Percentiles rank a stretch among this genome's conserved stretches.
Conservation (phyloP, 2,888 invertebrate species). For the Leptura quadrifasciata region DNA sequence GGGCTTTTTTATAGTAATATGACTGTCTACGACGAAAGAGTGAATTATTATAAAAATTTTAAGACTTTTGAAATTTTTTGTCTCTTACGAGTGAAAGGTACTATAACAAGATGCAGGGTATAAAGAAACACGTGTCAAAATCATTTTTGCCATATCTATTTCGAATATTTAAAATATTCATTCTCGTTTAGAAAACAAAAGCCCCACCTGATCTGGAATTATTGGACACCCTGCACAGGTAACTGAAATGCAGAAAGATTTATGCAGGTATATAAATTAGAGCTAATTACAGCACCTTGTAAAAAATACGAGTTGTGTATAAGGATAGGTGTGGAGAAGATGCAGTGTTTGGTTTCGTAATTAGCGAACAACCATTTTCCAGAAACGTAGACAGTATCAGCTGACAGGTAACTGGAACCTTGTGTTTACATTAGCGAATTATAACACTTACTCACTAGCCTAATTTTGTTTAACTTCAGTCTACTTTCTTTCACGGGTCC, state of each 20-base stretch:
- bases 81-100: no score
- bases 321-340: slow-evolving; percentile 10
- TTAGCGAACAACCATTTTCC: slow-evolving; percentile 29
- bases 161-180: no score
- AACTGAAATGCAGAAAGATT: neutral
- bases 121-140: no score
- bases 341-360: slow-evolving; percentile 25
- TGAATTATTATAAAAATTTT: no score
- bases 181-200: no score
- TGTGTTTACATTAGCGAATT: slow-evolving; percentile 34
- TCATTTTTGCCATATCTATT: no score
- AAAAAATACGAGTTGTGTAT: slow-evolving; percentile 11
- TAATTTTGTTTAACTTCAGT: slow-evolving; percentile 33
- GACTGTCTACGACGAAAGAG: no score
- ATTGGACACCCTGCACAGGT: neutral
- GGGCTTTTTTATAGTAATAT: no score
- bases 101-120: no score
- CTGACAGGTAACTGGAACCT: slow-evolving; percentile 33
- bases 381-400: slow-evolving; percentile 24
- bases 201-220: no score
- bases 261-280: slow-evolving; percentile 8
- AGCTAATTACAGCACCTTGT: slow-evolving; percentile 22
- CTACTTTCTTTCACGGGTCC: slow-evolving; percentile 23
- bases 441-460: slow-evolving; percentile 31
- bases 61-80: no score